Conservation (phyloP, 2,888 invertebrate genomes). For the Allacma fusca region DNA sequence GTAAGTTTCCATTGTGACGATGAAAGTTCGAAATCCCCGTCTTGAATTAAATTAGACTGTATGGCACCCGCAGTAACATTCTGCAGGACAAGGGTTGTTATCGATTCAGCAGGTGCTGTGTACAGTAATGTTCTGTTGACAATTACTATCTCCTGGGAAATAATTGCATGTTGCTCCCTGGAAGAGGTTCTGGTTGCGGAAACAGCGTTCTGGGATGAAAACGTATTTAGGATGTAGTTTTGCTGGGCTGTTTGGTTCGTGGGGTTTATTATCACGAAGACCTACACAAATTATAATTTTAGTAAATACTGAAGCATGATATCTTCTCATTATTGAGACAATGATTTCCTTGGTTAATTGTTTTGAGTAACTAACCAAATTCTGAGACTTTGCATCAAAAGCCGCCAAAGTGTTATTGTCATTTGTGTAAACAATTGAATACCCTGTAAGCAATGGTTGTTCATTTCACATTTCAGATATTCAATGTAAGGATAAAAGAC, state of each 20-base stretch:
- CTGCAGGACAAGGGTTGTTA: constrained; percentile 52
- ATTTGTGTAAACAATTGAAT: constrained; percentile 49
- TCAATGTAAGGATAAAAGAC: too few species aligned
- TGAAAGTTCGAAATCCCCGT: constrained; percentile 55
- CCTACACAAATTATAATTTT: too few species aligned
- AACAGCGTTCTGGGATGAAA: constrained; percentile 28
- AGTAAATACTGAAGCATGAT: too few species aligned
- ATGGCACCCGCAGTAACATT: not conserved
- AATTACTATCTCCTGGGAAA: constrained; percentile 9
- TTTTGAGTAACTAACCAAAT: constrained; percentile 30
- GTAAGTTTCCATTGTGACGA: not conserved
- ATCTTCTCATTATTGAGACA: not conserved
- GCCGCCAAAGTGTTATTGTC: constrained; percentile 54
- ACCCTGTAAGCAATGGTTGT: constrained; percentile 45
- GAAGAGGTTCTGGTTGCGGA: constrained; percentile 48
- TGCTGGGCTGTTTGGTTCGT: not conserved
- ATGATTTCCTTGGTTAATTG: too few species aligned
- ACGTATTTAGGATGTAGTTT: constrained; percentile 26
- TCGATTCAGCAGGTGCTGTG: constrained; percentile 47
- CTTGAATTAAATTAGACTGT: constrained; percentile 46
- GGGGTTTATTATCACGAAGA: constrained; percentile 45
- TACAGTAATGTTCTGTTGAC: constrained; percentile 9
- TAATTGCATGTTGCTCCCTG: constrained; percentile 46
- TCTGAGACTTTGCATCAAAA: constrained; percentile 18
- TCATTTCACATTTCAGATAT: too few species aligned